Conservation (phyloP, 2,113 vertebrate species). For the Oreochromis spilurus region DNA sequence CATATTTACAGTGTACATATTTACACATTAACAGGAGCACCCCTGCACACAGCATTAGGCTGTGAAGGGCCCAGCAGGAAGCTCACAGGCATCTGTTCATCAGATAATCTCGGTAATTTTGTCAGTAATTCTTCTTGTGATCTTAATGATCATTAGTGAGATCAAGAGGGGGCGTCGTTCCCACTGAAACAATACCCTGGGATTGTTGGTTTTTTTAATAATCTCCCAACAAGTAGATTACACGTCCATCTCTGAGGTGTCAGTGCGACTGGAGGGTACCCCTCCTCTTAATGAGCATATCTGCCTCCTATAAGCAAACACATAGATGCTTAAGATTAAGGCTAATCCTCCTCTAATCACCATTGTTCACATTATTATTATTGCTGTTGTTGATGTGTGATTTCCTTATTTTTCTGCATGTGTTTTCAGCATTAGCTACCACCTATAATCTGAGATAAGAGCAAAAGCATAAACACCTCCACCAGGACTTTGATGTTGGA, state of each 20-base stretch:
- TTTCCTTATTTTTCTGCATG: slow-evolving; percentile 9
- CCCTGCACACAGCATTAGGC: background rate
- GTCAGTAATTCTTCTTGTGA: slow-evolving; percentile 26
- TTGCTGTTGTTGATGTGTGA: background rate
- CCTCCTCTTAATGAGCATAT: slow-evolving; percentile 41
- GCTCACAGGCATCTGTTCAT: slow-evolving; percentile 37
- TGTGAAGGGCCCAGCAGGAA: background rate
- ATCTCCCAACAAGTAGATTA: slow-evolving; percentile 59
- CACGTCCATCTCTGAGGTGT: slow-evolving; percentile 20
- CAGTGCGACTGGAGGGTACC: background rate
- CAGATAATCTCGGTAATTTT: slow-evolving; percentile 55
- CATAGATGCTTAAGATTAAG: slow-evolving; percentile 45
- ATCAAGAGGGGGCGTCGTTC: background rate
- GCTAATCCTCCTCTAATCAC: slow-evolving; percentile 33
- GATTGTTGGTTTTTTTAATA: slow-evolving; percentile 40
- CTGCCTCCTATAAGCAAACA: slow-evolving; percentile 1
- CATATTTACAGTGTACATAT: background rate
- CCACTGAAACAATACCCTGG: background rate
- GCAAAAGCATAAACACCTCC: slow-evolving; percentile 38
- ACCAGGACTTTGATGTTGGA: slow-evolving; percentile 5
- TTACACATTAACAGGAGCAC: too few relatives aligned
- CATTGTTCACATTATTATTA: slow-evolving; percentile 27
- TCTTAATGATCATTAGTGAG: slow-evolving; percentile 16
- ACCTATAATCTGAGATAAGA: slow-evolving; percentile 33
- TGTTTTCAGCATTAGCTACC: slow-evolving; percentile 32